Percentiles rank a stretch among this genome's conserved stretches.
phyloP scores from a whole-genome alignment of 2,888 invertebrate species.

The Ctena decussata region DNA sequence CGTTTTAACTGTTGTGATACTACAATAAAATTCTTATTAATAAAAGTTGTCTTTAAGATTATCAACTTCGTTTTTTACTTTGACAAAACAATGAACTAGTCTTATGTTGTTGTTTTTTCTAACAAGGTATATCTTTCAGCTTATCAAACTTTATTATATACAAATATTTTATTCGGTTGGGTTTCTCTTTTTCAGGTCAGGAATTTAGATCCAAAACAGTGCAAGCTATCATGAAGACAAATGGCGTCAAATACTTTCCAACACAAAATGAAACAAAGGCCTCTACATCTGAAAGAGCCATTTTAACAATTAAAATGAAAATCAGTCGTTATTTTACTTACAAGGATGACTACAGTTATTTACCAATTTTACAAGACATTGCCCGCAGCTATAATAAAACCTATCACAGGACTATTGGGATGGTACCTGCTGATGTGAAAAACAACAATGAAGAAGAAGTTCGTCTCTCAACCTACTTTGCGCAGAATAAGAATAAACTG shows the following conservation, averaged over 20 bases:
- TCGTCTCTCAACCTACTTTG: slow-evolving; percentile 12
- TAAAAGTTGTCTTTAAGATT: neutral
- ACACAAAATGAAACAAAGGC: slow-evolving; percentile 49
- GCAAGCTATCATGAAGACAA: slow-evolving; percentile 21
- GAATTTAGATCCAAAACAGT: slow-evolving; percentile 45
- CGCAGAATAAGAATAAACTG: neutral
- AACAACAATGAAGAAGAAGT: slow-evolving; percentile 19
- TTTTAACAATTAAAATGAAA: slow-evolving; percentile 46
- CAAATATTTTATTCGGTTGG: neutral
- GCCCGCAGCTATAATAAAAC: slow-evolving; percentile 46
- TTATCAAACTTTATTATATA: neutral
- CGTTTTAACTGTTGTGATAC: slow-evolving; percentile 1
- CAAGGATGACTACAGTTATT: slow-evolving; percentile 26
- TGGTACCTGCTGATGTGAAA: slow-evolving; percentile 36
- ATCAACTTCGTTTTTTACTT: neutral
- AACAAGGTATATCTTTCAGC: neutral
- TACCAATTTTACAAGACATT: slow-evolving; percentile 31
- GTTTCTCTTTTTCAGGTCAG: slow-evolving; percentile 25
- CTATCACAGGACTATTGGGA: slow-evolving; percentile 45
- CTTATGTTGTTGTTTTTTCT: neutral
- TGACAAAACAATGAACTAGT: neutral
- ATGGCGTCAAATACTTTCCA: slow-evolving; percentile 36
- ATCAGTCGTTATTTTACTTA: slow-evolving; percentile 32
- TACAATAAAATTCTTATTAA: neutral
- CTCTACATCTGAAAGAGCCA: slow-evolving; percentile 35